Evolutionary conservation across 2,113 vertebrate genomes (phyloP), one percentile per base, ranked within the genome.

Genomic region (Synchiropus splendidus): DNA sequence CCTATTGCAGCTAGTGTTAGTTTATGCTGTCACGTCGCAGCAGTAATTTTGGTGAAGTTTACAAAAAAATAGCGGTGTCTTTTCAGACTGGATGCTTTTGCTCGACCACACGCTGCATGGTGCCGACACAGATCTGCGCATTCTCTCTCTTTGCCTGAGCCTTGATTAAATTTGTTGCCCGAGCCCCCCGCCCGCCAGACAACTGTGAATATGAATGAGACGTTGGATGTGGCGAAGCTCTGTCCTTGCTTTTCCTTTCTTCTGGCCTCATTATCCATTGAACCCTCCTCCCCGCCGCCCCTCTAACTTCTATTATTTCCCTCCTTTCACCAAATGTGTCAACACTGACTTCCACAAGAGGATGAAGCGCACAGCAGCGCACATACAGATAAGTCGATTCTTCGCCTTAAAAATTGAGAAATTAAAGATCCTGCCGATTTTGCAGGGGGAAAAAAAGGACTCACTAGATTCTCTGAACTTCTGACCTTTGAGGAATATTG

Each of bases 151-250:
- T 52, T 4, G 34, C 31, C 11, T 42, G 45, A 48, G 51, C 61
- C 67, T 76, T 78, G 70, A 79, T 75, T 78, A 65, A 67, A 81
- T 72, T 46, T 69, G 58, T 55, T 65, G 51, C 65, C 59, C 42
- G 33, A 36, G 45, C 18, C 68, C 39, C 55, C 57, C 31, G 18
- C 35, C 43, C 53, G 57, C 64, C 70, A 73, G 74, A 61, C 58
- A 55, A 74, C 54, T 67, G 61, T 73, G 68, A 76, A 76, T 78
- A 64, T 73, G 68, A 76, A 75, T 72, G 64, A 74, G 59, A 52
- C 13, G 54, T 55, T 74, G 59, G 64, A 61, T 65, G 45, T 67
- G 66, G 61, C 21, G 35, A 51, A 39, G 31, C 53, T 66, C 57
- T 60, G 58, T 67, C 59, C 69, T 64, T 73, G 63, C 58, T 41